Percentiles rank a stretch among this genome's conserved stretches.
phyloP scores from a whole-genome alignment of 2,888 invertebrate genomes.

The Julus scandinavius region DNA sequence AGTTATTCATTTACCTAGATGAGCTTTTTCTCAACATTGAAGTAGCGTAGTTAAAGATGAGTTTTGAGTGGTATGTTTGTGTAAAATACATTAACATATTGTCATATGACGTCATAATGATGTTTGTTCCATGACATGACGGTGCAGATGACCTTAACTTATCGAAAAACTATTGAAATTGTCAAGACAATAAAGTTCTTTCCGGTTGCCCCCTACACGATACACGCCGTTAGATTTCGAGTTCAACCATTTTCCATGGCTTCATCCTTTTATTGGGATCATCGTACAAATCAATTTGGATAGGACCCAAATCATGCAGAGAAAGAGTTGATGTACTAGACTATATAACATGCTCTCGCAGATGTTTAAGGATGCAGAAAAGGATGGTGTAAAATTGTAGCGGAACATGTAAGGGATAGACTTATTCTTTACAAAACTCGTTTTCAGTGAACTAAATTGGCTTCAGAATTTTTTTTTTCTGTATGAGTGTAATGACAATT shows the following conservation, averaged over 20 bases:
- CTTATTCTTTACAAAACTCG: conserved; percentile 13
- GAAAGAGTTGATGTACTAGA: background rate
- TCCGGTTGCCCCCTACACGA: conserved; percentile 7
- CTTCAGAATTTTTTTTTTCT: background rate
- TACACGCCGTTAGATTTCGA: background rate
- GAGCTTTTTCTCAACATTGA: too few relatives aligned
- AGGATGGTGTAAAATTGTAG: conserved; percentile 1
- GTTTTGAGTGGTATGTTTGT: too few relatives aligned
- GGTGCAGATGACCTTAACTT: too few relatives aligned
- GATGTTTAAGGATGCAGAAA: background rate
- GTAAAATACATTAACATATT: too few relatives aligned
- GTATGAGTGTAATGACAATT: background rate
- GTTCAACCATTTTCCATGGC: background rate
- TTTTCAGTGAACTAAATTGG: conserved; percentile 10
- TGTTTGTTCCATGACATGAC: too few relatives aligned
- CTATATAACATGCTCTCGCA: conserved; percentile 5
- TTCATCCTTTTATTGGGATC: background rate
- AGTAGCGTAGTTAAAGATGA: too few relatives aligned
- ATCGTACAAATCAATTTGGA: conserved; percentile 12
- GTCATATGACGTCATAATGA: too few relatives aligned
- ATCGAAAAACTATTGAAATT: background rate
- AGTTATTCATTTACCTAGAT: too few relatives aligned
- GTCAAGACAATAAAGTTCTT: background rate
- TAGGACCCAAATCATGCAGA: background rate
- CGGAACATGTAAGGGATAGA: conserved; percentile 11